These are phyloP conservation scores for Notospermus geniculatus DNA, from an alignment of 1,140 invertebrate species.

Conservation along the genomic window DNA sequence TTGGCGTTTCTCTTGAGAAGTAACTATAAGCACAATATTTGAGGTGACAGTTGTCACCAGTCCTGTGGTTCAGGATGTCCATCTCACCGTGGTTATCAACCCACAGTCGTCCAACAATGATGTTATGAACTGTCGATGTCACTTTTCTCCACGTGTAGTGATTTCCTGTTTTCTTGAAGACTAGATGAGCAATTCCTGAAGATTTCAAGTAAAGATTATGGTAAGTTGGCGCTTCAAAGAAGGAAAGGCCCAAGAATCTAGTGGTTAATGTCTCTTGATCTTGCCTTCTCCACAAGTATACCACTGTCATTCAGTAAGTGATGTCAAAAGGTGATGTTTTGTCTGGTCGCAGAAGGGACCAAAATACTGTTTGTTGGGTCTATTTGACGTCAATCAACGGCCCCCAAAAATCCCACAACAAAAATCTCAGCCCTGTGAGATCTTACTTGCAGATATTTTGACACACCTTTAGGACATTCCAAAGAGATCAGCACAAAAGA, in stretches of 20 bases:
- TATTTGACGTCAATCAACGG: no score
- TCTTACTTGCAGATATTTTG: no score
- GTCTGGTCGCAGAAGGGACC: no score
- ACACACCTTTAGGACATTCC: no score
- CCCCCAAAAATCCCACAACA: no score
- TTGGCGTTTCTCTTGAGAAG: constrained; percentile 90
- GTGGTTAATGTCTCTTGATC: no score
- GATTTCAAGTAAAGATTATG: not conserved
- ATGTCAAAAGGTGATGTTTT: no score
- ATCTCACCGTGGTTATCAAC: constrained; percentile 99
- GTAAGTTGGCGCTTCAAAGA: constrained; percentile 6
- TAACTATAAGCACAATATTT: constrained; percentile 95
- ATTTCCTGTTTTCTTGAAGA: constrained; percentile 63
- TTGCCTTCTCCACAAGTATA: no score
- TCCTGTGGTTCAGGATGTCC: constrained; percentile 85
- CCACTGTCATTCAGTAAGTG: no score
- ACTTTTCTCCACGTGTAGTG: constrained; percentile 98
- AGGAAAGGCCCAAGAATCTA: not conserved
- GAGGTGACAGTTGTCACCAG: constrained; percentile 89
- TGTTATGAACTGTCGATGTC: constrained; percentile 98
- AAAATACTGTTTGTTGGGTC: no score
- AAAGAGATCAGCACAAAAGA: no score
- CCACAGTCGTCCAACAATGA: constrained; percentile 99
- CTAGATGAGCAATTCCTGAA: constrained; percentile 52
- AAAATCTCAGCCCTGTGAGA: no score